phyloP scores from a whole-genome alignment of 1,140 invertebrate genomes.

The Caenorhabditis remanei region DNA sequence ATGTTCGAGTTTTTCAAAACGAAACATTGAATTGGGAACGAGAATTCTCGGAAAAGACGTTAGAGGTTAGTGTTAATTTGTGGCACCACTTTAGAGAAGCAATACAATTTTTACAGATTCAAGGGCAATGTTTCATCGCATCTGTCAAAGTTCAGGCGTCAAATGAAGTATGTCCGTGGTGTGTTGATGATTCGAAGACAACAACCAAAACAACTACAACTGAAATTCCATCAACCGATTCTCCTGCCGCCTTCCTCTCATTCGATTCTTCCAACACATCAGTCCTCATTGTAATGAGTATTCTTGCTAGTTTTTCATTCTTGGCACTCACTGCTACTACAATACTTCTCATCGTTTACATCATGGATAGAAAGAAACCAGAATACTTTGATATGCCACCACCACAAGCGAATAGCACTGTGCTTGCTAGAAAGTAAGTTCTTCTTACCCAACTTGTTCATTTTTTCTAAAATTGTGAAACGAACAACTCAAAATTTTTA shows the following conservation, averaged over 20 bases:
- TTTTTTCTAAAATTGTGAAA: neutral
- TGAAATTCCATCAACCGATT: neutral
- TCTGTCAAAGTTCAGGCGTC: slow-evolving; percentile 27
- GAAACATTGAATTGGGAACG: neutral
- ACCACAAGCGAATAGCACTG: slow-evolving; percentile 35
- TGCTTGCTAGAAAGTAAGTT: slow-evolving; percentile 1
- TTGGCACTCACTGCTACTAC: slow-evolving; percentile 25
- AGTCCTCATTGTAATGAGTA: neutral
- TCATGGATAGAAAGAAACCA: slow-evolving; percentile 27
- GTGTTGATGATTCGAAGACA: slow-evolving; percentile 35
- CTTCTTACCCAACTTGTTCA: neutral
- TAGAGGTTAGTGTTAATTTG: neutral
- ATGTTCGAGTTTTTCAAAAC: slow-evolving; percentile 24
- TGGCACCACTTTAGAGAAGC: neutral
- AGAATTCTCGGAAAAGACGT: slow-evolving; percentile 18
- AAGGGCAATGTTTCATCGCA: slow-evolving; percentile 26
- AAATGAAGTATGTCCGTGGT: slow-evolving; percentile 28
- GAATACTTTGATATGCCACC: slow-evolving; percentile 32
- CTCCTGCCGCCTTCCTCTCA: neutral
- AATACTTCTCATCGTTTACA: slow-evolving; percentile 5
- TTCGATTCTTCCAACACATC: slow-evolving; percentile 14
- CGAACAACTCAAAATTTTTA: neutral
- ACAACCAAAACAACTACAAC: neutral
- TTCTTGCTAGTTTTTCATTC: slow-evolving; percentile 19
- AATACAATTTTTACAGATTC: neutral